phyloP scores from a whole-genome alignment of 2,113 vertebrate species.

The Larimichthys polyactis region DNA sequence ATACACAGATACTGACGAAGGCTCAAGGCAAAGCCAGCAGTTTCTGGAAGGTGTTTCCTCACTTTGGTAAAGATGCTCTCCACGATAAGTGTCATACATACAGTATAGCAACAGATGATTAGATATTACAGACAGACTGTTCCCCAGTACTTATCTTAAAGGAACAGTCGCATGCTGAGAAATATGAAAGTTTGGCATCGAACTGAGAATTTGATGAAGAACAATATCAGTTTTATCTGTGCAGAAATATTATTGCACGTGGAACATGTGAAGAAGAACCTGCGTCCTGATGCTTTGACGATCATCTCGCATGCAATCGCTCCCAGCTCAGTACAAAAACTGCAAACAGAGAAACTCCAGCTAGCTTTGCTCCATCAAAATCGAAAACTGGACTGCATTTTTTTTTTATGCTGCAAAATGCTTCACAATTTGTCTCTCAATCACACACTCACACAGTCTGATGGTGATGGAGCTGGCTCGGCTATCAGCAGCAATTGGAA shows the following conservation, averaged over 20 bases:
- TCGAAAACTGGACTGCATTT: not conserved
- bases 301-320: not conserved
- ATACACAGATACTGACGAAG: conserved; percentile 28
- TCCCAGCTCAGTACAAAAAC: not conserved
- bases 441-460: not conserved
- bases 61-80: conserved; percentile 49
- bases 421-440: not conserved
- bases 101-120: conserved; percentile 11
- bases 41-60: not conserved
- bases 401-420: not conserved
- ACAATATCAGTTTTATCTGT: conserved; percentile 23
- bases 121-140: conserved; percentile 36
- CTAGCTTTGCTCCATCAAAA: not conserved
- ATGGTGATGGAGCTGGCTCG: not conserved
- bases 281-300: not conserved
- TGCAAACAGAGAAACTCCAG: not conserved
- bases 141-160: conserved; percentile 35
- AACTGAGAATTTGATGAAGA: conserved; percentile 6
- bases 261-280: not conserved
- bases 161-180: conserved; percentile 31
- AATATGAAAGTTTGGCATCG: conserved; percentile 19
- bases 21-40: conserved; percentile 4
- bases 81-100: conserved; percentile 9
- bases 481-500: not conserved
- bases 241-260: not conserved